Base-by-base conservation (phyloP, 2,113 vertebrate genomes). In the Talpa occidentalis region DNA sequence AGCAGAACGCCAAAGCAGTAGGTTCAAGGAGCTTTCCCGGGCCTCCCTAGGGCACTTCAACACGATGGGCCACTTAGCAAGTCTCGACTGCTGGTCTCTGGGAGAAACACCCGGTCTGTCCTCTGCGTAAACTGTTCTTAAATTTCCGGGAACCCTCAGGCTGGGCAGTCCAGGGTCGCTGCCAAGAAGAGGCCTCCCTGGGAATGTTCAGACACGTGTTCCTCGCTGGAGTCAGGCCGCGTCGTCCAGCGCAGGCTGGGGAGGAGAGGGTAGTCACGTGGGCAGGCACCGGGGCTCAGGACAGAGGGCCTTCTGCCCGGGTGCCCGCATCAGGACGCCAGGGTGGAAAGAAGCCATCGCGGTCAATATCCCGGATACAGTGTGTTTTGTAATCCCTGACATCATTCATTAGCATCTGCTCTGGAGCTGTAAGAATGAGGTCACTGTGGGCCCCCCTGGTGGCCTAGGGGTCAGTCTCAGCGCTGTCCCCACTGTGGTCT, bases 61-160 rank as follows among this genome's bases (percentile, higher is more conserved):
- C 88, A n/a, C 0, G 0, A 10, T 9, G 22, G 17, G 6, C 1
- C 30, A 56, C 26, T 40, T 2, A 67, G 19, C 12, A 9, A 7
- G 6, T 28, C 19, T 22, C 21, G 2, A 16, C 32, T 3, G 1
- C 2, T 37, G 42, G 0, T 3, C 17, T 12, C 17, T 49, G 28
- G 26, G 8, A 52, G 42, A 8, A 17, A 1, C 9, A 16, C 40
- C 40, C 47, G 44, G 59, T 6, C 35, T 15, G 16, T n/a, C 26
- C 16, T 35, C 2, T 0, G 24, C 24, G 21, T 9, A n/a, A 35
- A 5, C 17, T n/a, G 8, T 14, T 74, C 56, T 40, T 66, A 21
- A 56, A 73, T 54, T 44, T 62, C 22, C 8, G 24, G 10, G 21
- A 87, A 19, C 16, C 37, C 80, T n/a, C 26, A 2, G 11, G 6